These are phyloP conservation scores for Ypsolopha scabrella DNA, from an alignment of 2,888 invertebrate species.

Conservation along the genomic window DNA sequence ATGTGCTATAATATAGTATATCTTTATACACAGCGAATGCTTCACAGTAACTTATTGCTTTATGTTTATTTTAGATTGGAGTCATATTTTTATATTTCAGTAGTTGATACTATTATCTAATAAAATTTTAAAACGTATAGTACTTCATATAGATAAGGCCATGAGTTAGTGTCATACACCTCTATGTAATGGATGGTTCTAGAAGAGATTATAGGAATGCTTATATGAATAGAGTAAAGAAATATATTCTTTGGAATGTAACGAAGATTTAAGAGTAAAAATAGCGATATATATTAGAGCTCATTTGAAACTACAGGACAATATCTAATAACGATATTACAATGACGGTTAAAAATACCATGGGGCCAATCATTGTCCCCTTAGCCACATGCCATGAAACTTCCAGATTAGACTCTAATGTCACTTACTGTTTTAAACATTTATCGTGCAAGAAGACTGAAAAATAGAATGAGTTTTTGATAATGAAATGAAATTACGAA, in stretches of 20 bases:
- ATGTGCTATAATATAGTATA: conserved; percentile 34
- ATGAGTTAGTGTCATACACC: conserved; percentile 37
- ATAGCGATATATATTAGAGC: conserved; percentile 10
- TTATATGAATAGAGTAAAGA: conserved; percentile 35
- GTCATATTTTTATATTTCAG: conserved; percentile 5
- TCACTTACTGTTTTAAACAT: too few species aligned
- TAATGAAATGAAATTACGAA: conserved; percentile 1
- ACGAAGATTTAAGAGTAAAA: conserved; percentile 34
- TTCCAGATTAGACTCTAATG: too few species aligned
- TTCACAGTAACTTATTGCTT: conserved; percentile 57
- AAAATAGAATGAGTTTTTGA: too few species aligned
- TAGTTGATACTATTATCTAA: conserved; percentile 10
- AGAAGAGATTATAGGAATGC: conserved; percentile 44
- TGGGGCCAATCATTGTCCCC: too few species aligned
- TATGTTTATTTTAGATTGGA: conserved; percentile 22
- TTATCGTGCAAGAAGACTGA: too few species aligned
- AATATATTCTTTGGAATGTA: conserved; percentile 64
- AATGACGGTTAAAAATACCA: too few species aligned
- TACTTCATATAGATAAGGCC: conserved; percentile 16
- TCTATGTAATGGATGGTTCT: conserved; percentile 28
- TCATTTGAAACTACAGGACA: too few species aligned
- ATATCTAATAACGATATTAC: too few species aligned
- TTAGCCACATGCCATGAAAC: too few species aligned
- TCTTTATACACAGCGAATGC: conserved; percentile 46
- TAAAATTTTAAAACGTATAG: conserved; percentile 14